phyloP scores from a whole-genome alignment of 92 coral and sea anemone genomes.

The Pocillopora grandis region DNA sequence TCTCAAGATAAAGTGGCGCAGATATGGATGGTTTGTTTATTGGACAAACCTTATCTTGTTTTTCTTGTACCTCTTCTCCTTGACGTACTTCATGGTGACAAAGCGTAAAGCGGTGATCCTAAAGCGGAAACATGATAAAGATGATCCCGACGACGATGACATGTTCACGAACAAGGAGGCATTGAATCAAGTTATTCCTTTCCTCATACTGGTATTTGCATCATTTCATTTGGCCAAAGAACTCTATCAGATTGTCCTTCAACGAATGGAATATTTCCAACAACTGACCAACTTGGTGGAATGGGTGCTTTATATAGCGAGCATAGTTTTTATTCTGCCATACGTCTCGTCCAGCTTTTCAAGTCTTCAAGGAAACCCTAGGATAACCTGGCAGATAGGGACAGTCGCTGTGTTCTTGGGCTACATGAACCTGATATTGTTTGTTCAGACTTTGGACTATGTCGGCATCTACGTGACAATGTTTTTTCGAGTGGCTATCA shows the following conservation, averaged over 20 bases:
- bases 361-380: slow-evolving; percentile 33
- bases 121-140: not conserved
- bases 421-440: slow-evolving; percentile 73
- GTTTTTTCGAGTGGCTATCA: slow-evolving; percentile 82
- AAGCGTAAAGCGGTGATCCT: slow-evolving; percentile 50
- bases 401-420: slow-evolving; percentile 76
- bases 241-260: slow-evolving; percentile 57
- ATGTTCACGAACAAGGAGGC: slow-evolving; percentile 30
- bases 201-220: slow-evolving; percentile 47
- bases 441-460: slow-evolving; percentile 62
- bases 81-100: slow-evolving; percentile 68
- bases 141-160: slow-evolving; percentile 13
- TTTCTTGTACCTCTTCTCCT: slow-evolving; percentile 46
- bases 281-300: slow-evolving; percentile 61
- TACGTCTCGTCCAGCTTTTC: slow-evolving; percentile 15
- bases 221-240: slow-evolving; percentile 65
- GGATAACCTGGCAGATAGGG: slow-evolving; percentile 72
- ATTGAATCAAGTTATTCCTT: slow-evolving; percentile 29
- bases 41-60: slow-evolving; percentile 58
- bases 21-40: slow-evolving; percentile 66
- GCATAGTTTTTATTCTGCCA: slow-evolving; percentile 60
- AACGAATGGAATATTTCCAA: slow-evolving; percentile 55
- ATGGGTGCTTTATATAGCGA: slow-evolving; percentile 54
- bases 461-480: slow-evolving; percentile 88
- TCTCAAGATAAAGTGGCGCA: slow-evolving; percentile 73